These are phyloP conservation scores for Rhagonycha lutea DNA, from an alignment of 2,888 invertebrate genomes.

Conservation along the genomic window DNA sequence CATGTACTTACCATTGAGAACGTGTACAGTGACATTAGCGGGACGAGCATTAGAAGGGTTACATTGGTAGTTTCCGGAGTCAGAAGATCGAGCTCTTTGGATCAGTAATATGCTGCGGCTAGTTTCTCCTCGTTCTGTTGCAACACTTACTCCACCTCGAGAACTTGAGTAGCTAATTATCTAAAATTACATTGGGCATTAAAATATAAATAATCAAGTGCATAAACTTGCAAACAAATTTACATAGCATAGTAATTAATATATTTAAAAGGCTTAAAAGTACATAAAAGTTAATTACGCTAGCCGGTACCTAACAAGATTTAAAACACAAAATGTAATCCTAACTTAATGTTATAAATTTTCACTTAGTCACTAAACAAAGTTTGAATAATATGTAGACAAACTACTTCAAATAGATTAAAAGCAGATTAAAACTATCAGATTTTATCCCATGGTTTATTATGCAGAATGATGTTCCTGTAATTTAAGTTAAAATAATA, in stretches of 20 bases:
- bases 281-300: conserved; percentile 22
- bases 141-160: conserved; percentile 87
- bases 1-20: conserved; percentile 81
- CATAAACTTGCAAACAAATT: not conserved
- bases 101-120: conserved; percentile 89
- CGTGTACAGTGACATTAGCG: conserved; percentile 89
- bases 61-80: conserved; percentile 91
- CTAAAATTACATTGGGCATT: conserved; percentile 58
- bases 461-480: too few species aligned
- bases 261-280: conserved; percentile 20
- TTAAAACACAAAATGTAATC: conserved; percentile 1
- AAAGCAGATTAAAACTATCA: not conserved
- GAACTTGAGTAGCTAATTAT: conserved; percentile 94
- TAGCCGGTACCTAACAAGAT: conserved; percentile 7
- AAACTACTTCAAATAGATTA: not conserved
- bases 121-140: conserved; percentile 88
- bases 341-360: conserved; percentile 2
- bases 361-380: not conserved
- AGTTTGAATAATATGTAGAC: not conserved
- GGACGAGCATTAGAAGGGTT: conserved; percentile 92
- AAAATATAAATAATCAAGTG: conserved; percentile 27
- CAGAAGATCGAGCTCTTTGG: conserved; percentile 83
- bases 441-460: not conserved
- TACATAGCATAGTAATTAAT: not conserved
- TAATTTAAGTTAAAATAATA: not conserved